Conservation (phyloP, 2,888 invertebrate species). For the Troides helena region DNA sequence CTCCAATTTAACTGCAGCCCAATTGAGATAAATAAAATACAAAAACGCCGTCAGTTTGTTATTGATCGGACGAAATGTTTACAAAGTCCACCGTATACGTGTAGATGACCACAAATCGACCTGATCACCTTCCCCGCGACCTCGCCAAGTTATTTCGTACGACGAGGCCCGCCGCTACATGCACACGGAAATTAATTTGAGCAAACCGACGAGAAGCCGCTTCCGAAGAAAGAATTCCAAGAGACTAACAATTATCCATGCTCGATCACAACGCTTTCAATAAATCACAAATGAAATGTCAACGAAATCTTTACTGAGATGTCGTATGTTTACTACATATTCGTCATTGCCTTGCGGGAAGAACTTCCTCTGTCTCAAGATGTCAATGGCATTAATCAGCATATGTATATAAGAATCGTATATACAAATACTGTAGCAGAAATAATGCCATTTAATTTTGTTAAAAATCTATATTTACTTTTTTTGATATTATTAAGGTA, state of each 20-base stretch:
- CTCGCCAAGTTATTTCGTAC: conserved; percentile 14
- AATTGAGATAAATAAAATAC: too few species aligned
- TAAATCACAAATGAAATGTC: conserved; percentile 8
- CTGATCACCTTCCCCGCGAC: conserved; percentile 17
- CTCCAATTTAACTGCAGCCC: too few species aligned
- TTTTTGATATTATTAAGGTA: too few species aligned
- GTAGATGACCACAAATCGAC: conserved; percentile 16
- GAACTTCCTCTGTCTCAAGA: not conserved
- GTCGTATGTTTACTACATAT: not conserved
- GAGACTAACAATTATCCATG: conserved; percentile 8
- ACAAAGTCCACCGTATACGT: not conserved
- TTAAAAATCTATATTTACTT: too few species aligned
- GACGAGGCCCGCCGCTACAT: not conserved
- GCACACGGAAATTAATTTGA: conserved; percentile 10
- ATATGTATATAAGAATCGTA: too few species aligned
- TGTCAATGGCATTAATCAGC: too few species aligned
- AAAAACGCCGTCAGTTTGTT: too few species aligned
- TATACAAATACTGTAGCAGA: too few species aligned
- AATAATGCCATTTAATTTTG: too few species aligned
- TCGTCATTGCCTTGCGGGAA: not conserved
- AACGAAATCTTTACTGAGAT: not conserved
- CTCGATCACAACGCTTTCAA: not conserved
- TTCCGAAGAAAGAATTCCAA: not conserved
- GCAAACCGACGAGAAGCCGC: conserved; percentile 14
- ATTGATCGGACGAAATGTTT: not conserved